These are phyloP conservation scores for Mythimna pallens DNA, from an alignment of 2,888 invertebrate genomes.

Conservation along the genomic window DNA sequence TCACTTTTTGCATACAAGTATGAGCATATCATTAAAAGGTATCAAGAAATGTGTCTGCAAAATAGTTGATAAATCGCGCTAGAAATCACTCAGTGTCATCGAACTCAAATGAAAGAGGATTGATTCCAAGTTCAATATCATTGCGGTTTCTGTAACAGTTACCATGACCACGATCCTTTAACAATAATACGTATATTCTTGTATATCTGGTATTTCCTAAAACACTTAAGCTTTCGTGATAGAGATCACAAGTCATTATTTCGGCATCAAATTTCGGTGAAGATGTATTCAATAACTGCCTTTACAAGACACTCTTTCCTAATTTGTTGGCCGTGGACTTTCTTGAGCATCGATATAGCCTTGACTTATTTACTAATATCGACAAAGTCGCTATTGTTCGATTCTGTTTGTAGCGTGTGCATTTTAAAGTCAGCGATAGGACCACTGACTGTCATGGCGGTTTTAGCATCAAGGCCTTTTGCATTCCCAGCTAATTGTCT, in stretches of 20 bases:
- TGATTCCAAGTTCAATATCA: neutral
- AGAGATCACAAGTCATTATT: neutral
- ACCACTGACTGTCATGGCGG: constrained; percentile 42
- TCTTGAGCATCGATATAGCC: constrained; percentile 29
- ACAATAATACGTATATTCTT: neutral
- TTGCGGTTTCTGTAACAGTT: neutral
- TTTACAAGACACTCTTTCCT: neutral
- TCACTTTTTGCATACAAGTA: constrained; percentile 1
- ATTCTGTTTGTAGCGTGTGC: constrained; percentile 24
- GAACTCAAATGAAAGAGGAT: constrained; percentile 5
- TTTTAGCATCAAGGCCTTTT: constrained; percentile 44
- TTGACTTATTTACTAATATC: constrained; percentile 43
- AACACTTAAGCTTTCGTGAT: neutral
- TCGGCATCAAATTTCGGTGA: neutral
- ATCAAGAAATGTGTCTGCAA: neutral
- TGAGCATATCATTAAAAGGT: constrained; percentile 11
- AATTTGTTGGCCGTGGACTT: constrained; percentile 1
- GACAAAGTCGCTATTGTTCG: constrained; percentile 34
- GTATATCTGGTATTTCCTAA: neutral
- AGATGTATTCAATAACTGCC: neutral
- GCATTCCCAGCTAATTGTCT: constrained; percentile 52
- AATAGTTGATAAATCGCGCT: neutral
- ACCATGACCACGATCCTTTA: constrained; percentile 1
- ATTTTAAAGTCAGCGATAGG: constrained; percentile 41
- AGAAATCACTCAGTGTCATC: neutral